Conservation (phyloP, 2,797 vertebrate species). For the Aldrovandia affinis region DNA sequence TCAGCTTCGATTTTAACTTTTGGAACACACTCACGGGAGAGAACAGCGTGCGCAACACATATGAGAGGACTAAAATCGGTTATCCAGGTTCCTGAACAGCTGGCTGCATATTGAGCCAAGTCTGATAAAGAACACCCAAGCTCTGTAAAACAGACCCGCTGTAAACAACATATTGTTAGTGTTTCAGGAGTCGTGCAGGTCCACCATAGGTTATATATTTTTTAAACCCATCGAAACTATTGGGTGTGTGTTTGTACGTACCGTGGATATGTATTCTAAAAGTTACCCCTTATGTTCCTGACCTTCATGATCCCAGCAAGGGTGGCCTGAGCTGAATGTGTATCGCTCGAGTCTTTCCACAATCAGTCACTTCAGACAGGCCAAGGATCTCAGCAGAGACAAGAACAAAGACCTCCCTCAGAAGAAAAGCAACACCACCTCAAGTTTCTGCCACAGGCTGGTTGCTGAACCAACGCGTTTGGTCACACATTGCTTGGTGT, state of each 20-base stretch:
- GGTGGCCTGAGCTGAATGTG: no score
- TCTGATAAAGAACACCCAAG: not conserved
- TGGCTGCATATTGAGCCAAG: not conserved
- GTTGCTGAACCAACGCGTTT: conserved; percentile 39
- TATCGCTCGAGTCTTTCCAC: conserved; percentile 3
- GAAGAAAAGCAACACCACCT: conserved; percentile 38
- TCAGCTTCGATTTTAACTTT: not conserved
- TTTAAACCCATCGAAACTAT: no score
- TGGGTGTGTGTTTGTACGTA: no score
- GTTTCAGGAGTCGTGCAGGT: not conserved
- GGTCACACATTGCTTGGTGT: conserved; percentile 38
- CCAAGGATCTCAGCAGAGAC: conserved; percentile 56
- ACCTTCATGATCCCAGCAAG: not conserved
- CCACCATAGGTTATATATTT: not conserved
- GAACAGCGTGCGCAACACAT: not conserved
- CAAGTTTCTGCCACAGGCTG: conserved; percentile 40
- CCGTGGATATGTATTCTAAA: no score
- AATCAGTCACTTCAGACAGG: conserved; percentile 56
- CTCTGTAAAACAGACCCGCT: not conserved
- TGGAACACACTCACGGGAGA: not conserved
- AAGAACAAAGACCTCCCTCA: conserved; percentile 51
- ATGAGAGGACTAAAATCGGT: not conserved
- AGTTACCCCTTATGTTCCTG: not conserved
- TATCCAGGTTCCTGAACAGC: not conserved
- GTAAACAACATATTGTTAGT: not conserved